phyloP scores from a whole-genome alignment of 2,888 invertebrate genomes.

The Diarsia rubi region DNA sequence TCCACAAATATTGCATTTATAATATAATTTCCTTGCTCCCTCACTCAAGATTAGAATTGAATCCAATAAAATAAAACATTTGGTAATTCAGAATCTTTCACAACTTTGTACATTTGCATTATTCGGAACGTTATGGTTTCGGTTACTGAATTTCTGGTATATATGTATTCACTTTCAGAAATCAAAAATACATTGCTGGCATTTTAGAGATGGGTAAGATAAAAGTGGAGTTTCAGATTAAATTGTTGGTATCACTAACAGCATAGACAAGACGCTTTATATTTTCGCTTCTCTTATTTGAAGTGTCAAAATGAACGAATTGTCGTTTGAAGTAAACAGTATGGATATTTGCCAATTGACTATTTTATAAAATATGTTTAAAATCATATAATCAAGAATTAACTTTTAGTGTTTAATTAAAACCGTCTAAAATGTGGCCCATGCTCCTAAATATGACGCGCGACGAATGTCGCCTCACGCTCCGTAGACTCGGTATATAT shows the following conservation, averaged over 20 bases:
- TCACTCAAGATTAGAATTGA: too few relatives aligned
- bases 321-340: constrained; percentile 91
- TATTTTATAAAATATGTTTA: constrained; percentile 87
- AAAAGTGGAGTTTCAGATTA: background rate
- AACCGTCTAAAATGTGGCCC: constrained; percentile 91
- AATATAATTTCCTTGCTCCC: too few relatives aligned
- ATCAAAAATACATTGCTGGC: background rate
- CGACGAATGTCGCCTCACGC: constrained; percentile 96
- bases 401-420: constrained; percentile 78
- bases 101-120: background rate
- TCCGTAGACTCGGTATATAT: constrained; percentile 95
- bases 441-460: constrained; percentile 95
- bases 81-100: too few relatives aligned
- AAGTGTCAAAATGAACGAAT: constrained; percentile 90
- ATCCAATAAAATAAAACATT: too few relatives aligned
- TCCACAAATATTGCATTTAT: too few relatives aligned
- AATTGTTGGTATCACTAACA: constrained; percentile 67
- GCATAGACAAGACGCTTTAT: constrained; percentile 83
- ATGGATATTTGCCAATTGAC: constrained; percentile 90
- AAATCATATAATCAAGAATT: constrained; percentile 83
- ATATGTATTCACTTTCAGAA: constrained; percentile 1
- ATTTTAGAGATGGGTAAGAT: background rate
- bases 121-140: background rate
- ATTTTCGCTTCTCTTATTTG: constrained; percentile 72
- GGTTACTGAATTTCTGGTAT: background rate